Evolutionary conservation across 1,140 invertebrate species (phyloP), one percentile per base, ranked within the genome.

Genomic region (Metaphire vulgaris): DNA sequence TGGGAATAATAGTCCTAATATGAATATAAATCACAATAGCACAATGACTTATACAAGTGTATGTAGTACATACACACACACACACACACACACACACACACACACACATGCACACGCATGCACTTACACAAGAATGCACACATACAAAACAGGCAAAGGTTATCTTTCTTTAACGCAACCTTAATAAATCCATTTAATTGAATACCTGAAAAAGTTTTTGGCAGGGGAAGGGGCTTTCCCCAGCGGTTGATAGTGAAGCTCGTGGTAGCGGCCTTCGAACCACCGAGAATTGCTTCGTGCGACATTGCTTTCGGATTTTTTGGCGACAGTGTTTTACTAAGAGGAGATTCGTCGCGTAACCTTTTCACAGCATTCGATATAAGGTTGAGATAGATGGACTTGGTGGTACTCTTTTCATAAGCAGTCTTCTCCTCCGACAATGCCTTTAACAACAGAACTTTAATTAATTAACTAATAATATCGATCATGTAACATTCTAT

Each of bases 361-460:
- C 92, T 89, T 81, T 92, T 92, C 29, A 94, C 89, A 33, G 92
- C 88, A 79, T 94, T 88, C 84, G 93, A 90, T 76, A 91, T 91
- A 28, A 93, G 91, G 86, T 92, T 94, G 83, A 94, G 90, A 85
- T 96, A 96, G 64, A 95, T 92, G 74, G 89, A 88, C 31, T 92
- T 88, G 41, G 91, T 92, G 79, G 89, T 90, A 81, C 92, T 92
- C 81, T 91, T 90, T 79, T 92, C 91, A 81, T 92, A 92, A 70
- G 91, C 92, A 1, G 88, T 86, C 74, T 91, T 87, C 86, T 95
- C 93, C 87, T 95, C 93, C 69, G 82, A 82, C 33, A 84, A 79
- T 34, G 83, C 87, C 84, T 87, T 71, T 28, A 77, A 75, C 69
- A 34, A 41, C 68, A 67, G 16, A 31, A 73, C 12, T 78, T 31